phyloP scores from a whole-genome alignment of 2,888 invertebrate species.

The Phalangium opilio region DNA sequence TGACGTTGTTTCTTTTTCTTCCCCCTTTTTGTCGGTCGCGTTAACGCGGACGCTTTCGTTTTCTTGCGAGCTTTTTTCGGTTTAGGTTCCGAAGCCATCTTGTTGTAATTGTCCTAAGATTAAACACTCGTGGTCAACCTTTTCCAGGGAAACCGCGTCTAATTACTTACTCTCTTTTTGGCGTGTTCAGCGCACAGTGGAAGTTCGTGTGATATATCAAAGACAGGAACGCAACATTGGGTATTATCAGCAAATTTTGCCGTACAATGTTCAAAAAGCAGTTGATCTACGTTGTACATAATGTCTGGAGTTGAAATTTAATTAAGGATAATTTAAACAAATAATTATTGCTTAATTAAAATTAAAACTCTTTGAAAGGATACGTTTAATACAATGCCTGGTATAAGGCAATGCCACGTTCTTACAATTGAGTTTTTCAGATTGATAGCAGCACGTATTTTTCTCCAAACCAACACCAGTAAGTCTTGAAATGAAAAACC shows the following conservation, averaged over 20 bases:
- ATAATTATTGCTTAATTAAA: too few relatives aligned
- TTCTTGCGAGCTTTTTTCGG: conserved; percentile 46
- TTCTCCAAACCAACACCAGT: conserved; percentile 16
- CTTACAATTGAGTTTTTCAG: conserved; percentile 25
- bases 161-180: conserved; percentile 49
- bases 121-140: too few relatives aligned
- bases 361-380: conserved; percentile 24
- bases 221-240: conserved; percentile 60
- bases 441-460: conserved; percentile 24
- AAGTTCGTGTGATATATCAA: conserved; percentile 59
- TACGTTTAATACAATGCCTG: conserved; percentile 58
- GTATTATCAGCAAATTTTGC: conserved; percentile 57
- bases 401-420: conserved; percentile 52
- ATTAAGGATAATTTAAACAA: too few relatives aligned
- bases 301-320: conserved; percentile 40
- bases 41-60: conserved; percentile 33
- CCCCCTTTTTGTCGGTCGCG: conserved; percentile 34
- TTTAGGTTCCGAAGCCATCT: conserved; percentile 55
- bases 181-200: conserved; percentile 76
- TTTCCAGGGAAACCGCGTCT: too few relatives aligned
- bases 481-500: conserved; percentile 7
- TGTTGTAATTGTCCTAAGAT: conserved; percentile 61
- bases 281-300: conserved; percentile 66
- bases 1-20: conserved; percentile 43
- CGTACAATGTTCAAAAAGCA: conserved; percentile 61